Evolutionary conservation across 2,797 vertebrate genomes (phyloP).

Genomic region (Schizopygopsis pylzovi): DNA sequence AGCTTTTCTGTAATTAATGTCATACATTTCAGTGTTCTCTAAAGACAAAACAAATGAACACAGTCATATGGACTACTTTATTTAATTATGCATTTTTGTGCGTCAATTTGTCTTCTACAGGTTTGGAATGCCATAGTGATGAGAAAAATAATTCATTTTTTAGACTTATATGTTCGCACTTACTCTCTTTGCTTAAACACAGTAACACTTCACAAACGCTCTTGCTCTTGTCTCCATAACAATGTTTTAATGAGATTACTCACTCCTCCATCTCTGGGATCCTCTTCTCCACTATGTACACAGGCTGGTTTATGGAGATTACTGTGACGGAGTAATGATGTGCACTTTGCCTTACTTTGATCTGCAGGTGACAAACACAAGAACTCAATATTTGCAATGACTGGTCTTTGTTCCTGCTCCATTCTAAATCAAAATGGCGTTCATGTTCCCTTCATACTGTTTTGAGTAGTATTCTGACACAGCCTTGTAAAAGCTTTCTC

Average conservation of each 20-base stretch:
- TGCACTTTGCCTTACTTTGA: constrained; percentile 65
- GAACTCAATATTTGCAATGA: not conserved
- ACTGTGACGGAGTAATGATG: constrained; percentile 65
- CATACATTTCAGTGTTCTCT: not conserved
- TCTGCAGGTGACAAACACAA: constrained; percentile 62
- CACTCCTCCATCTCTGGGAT: constrained; percentile 72
- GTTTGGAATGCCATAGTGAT: not conserved
- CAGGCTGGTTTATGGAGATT: constrained; percentile 73
- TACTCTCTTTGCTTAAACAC: not conserved
- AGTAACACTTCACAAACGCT: not conserved
- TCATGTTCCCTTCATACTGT: not conserved
- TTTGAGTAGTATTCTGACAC: not conserved
- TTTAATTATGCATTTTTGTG: not conserved
- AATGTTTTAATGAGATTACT: constrained; percentile 1
- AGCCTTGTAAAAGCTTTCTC: not conserved
- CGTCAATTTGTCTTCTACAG: not conserved
- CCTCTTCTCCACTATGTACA: constrained; percentile 73
- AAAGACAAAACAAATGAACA: not conserved
- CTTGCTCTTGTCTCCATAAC: not conserved
- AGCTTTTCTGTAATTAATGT: not conserved
- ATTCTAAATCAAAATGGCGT: not conserved
- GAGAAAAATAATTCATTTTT: not conserved
- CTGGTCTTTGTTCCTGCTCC: not conserved
- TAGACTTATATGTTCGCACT: not conserved
- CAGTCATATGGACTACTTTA: too few species aligned